phyloP scores from a whole-genome alignment of 2,888 invertebrate genomes.

The Meandrusa payeni region DNA sequence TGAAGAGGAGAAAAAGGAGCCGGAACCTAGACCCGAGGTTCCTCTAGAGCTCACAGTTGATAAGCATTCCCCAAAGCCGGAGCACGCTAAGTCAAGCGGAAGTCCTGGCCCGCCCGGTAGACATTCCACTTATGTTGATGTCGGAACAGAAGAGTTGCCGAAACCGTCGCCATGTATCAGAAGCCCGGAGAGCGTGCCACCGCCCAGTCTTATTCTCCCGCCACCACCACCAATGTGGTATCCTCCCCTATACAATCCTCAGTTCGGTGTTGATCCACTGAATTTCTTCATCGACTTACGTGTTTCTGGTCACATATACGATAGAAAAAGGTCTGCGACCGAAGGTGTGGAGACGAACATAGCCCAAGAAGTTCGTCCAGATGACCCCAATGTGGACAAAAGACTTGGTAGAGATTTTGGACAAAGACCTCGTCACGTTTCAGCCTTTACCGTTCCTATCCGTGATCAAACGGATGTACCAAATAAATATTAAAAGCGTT shows the following conservation, averaged over 20 bases:
- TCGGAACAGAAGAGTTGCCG: conserved; percentile 68
- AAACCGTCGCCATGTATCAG: conserved; percentile 65
- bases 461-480: conserved; percentile 51
- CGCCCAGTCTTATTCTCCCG: conserved; percentile 82
- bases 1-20: conserved; percentile 76
- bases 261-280: conserved; percentile 92
- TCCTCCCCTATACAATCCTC: conserved; percentile 87
- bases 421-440: conserved; percentile 82
- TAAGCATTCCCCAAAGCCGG: conserved; percentile 71
- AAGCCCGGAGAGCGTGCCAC: conserved; percentile 56
- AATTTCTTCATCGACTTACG: conserved; percentile 92
- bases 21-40: conserved; percentile 77
- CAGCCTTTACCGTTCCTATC: conserved; percentile 90
- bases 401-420: conserved; percentile 63
- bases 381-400: conserved; percentile 58
- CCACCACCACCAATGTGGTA: conserved; percentile 91
- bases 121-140: conserved; percentile 68
- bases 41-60: conserved; percentile 87
- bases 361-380: conserved; percentile 48
- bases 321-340: conserved; percentile 83
- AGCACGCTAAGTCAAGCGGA: conserved; percentile 48
- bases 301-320: conserved; percentile 92
- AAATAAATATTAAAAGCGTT: conserved; percentile 65
- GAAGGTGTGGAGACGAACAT: conserved; percentile 62
- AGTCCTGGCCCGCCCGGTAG: conserved; percentile 62